Evolutionary conservation across 1,140 invertebrate species (phyloP).

Genomic region (Zaprionus camerounensis): DNA sequence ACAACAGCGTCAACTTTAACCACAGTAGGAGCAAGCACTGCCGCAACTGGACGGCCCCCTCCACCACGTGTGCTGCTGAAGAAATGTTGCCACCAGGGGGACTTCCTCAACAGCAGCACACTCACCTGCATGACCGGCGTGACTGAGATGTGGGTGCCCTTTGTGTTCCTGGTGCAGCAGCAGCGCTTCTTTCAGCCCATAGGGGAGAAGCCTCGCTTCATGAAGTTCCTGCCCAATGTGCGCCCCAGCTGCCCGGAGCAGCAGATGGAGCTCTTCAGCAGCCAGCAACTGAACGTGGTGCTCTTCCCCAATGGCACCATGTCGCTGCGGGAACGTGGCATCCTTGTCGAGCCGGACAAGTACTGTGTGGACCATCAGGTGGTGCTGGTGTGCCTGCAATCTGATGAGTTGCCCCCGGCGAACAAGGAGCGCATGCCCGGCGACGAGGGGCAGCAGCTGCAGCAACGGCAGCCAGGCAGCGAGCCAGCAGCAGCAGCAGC

Average conservation of each 20-base stretch:
- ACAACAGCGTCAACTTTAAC: not conserved
- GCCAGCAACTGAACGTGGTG: conserved; percentile 56
- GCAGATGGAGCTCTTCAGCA: conserved; percentile 59
- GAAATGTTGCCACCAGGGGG: conserved; percentile 81
- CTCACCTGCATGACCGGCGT: conserved; percentile 67
- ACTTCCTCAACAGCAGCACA: conserved; percentile 64
- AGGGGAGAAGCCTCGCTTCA: conserved; percentile 67
- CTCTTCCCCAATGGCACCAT: conserved; percentile 86
- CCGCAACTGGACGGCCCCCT: conserved; percentile 15
- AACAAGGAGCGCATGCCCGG: not conserved
- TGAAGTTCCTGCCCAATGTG: conserved; percentile 67
- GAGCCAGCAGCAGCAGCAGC: conserved; percentile 7
- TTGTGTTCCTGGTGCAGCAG: conserved; percentile 67
- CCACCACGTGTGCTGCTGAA: conserved; percentile 70
- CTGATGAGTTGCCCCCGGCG: not conserved
- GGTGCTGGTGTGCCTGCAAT: conserved; percentile 86
- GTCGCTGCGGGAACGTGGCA: conserved; percentile 82
- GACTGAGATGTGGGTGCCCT: conserved; percentile 70
- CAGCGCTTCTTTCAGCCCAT: conserved; percentile 62
- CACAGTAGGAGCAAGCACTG: too few relatives aligned
- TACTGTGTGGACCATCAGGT: conserved; percentile 87
- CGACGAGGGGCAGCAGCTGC: conserved; percentile 17
- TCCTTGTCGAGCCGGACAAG: conserved; percentile 82
- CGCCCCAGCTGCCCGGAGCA: conserved; percentile 55
- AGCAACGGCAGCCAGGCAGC: conserved; percentile 62